Evolutionary conservation across 2,888 invertebrate species (phyloP), one percentile per base, ranked within the genome.

Genomic region (Idaea biselata): DNA sequence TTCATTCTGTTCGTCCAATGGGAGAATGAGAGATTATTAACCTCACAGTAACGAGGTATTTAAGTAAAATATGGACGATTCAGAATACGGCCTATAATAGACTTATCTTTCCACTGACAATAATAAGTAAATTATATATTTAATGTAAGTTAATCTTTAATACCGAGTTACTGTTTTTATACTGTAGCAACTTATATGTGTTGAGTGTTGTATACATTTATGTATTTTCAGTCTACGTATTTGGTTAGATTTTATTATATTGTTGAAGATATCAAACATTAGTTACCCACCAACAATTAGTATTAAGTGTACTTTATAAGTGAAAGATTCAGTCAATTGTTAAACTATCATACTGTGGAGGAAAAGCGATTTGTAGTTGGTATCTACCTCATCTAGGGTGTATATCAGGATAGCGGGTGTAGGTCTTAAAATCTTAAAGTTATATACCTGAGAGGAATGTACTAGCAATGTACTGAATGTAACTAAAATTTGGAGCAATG

Each of bases 61-160:
- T 3, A 25, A 25, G 1, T 25, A 3, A 25, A 25, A 3, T 25
- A 25, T 25, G 25, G 25, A 25, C 25, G 5, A 3, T 25, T 44
- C 44, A 8, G 2, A 11, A 44, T 8, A 44, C 14, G 14, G 44
- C 14, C 44, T 14, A 11, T 14, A 8, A 8, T 14, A 4, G 8
- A 14, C 14, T 44, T 44, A 11, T 14, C 44, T 44, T 44, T 44
- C 44, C 44, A 44, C 11, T 1, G 44, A 18, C 17, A 16, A 55
- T 17, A 55, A 16, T 84, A 84, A 80, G 82, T 86, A 84, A 86
- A 84, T 83, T 83, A 84, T 84, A 81, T 7, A 18, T 11, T n/a
- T 56, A 56, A 81, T 74, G 73, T 73, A 77, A 77, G 76, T 74
- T 72, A 76, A 75, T 16, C 11, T 58, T 58, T 58, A 33, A 31